Percentiles rank a stretch among this genome's conserved stretches.
These are phyloP conservation scores for Porites lutea DNA, from an alignment of 64 coral and sea anemone species.

Conservation along the genomic window DNA sequence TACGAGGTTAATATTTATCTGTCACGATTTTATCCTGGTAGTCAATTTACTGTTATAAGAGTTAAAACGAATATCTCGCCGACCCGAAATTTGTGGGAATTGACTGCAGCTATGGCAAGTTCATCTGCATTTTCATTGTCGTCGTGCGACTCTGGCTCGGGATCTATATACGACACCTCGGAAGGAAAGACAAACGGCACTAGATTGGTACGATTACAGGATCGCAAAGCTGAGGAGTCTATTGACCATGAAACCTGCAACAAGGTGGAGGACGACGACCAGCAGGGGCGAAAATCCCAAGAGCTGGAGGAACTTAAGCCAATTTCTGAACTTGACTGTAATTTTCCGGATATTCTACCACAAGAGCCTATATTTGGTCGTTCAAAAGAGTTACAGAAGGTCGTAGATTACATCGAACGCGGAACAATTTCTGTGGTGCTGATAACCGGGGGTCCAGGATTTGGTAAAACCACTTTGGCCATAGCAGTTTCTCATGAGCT, in stretches of 20 bases:
- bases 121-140: background rate
- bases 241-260: background rate
- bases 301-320: background rate
- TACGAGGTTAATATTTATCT: too few relatives aligned
- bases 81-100: too few relatives aligned
- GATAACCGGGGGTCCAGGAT: conserved; percentile 66
- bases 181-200: conserved; percentile 65
- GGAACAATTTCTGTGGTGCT: background rate
- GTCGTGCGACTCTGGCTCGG: background rate
- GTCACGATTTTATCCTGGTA: too few relatives aligned
- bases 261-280: background rate
- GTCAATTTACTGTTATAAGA: too few relatives aligned
- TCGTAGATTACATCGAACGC: background rate
- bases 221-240: background rate
- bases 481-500: conserved; percentile 39
- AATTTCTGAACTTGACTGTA: background rate
- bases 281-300: background rate
- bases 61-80: too few relatives aligned
- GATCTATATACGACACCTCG: background rate
- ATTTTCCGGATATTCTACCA: background rate
- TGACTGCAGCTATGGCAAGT: too few relatives aligned
- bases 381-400: background rate
- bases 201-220: conserved; percentile 19
- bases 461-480: conserved; percentile 64
- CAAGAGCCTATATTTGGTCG: conserved; percentile 30